phyloP scores from a whole-genome alignment of 2,888 invertebrate genomes.

The Platypus cylindrus region DNA sequence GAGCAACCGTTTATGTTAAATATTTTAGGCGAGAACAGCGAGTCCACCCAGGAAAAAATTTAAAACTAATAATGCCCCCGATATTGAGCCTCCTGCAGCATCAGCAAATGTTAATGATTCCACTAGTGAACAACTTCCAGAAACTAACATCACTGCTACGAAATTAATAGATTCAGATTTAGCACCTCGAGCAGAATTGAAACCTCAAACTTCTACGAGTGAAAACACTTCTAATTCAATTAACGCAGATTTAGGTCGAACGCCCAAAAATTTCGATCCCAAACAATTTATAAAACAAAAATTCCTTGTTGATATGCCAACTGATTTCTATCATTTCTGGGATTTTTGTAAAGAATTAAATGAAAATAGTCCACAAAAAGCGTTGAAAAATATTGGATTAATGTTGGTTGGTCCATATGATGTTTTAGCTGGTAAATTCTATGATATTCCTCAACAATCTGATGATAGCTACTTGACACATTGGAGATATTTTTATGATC shows the following conservation, averaged over 20 bases:
- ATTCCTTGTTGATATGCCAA: slow-evolving; percentile 76
- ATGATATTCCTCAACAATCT: slow-evolving; percentile 32
- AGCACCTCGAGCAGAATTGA: too few species aligned
- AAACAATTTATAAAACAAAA: slow-evolving; percentile 52
- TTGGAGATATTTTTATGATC: slow-evolving; percentile 88
- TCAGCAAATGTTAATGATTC: not conserved
- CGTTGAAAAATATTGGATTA: slow-evolving; percentile 54
- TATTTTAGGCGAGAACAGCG: slow-evolving; percentile 3
- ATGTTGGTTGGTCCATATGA: slow-evolving; percentile 81
- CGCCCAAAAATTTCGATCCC: slow-evolving; percentile 4
- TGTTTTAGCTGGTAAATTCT: slow-evolving; percentile 53
- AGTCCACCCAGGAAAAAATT: slow-evolving; percentile 3
- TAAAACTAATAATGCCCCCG: slow-evolving; percentile 3
- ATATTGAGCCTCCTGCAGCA: slow-evolving; percentile 2
- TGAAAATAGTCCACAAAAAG: slow-evolving; percentile 44
- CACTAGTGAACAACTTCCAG: too few species aligned
- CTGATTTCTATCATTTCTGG: slow-evolving; percentile 81
- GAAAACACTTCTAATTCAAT: not conserved
- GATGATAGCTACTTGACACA: slow-evolving; percentile 52
- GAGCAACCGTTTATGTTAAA: not conserved
- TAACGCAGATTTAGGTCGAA: not conserved
- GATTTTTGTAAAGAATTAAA: slow-evolving; percentile 53
- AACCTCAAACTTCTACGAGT: not conserved
- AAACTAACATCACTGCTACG: too few species aligned
- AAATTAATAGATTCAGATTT: too few species aligned